Percentiles rank a stretch among this genome's conserved stretches.
phyloP scores from a whole-genome alignment of 2,797 vertebrate species.

The Falco columbarius region DNA sequence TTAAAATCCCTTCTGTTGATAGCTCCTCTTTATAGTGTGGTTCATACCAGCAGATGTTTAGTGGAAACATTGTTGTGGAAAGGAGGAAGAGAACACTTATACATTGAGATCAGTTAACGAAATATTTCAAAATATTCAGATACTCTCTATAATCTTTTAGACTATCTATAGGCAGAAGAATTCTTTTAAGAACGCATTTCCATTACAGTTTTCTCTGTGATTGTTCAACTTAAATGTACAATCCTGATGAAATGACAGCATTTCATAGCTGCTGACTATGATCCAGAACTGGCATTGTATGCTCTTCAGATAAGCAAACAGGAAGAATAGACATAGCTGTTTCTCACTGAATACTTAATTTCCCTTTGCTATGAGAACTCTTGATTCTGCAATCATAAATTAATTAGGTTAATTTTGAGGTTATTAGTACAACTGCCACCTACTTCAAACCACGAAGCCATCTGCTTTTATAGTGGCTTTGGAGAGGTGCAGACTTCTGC shows the following conservation, averaged over 20 bases:
- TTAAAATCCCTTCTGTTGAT: conserved; percentile 39
- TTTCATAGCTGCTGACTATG: neutral
- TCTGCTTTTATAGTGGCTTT: neutral
- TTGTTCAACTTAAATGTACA: neutral
- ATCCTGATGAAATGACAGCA: neutral
- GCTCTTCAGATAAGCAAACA: neutral
- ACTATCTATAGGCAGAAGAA: neutral
- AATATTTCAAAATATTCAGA: neutral
- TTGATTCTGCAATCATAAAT: neutral
- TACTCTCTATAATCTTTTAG: neutral
- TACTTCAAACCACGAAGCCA: neutral
- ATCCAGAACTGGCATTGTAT: neutral
- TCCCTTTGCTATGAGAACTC: neutral
- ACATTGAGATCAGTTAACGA: neutral
- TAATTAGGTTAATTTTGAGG: neutral
- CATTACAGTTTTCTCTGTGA: neutral
- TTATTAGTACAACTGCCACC: neutral
- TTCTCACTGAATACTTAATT: neutral
- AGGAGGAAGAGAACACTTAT: neutral
- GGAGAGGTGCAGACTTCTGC: neutral
- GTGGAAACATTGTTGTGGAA: neutral
- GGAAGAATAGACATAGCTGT: neutral
- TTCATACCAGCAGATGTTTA: conserved; percentile 3
- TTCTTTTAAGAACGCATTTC: neutral
- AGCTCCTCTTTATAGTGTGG: conserved; percentile 1